These are phyloP conservation scores for Heteropelma amictum DNA, from an alignment of 2,888 invertebrate species.

Conservation along the genomic window DNA sequence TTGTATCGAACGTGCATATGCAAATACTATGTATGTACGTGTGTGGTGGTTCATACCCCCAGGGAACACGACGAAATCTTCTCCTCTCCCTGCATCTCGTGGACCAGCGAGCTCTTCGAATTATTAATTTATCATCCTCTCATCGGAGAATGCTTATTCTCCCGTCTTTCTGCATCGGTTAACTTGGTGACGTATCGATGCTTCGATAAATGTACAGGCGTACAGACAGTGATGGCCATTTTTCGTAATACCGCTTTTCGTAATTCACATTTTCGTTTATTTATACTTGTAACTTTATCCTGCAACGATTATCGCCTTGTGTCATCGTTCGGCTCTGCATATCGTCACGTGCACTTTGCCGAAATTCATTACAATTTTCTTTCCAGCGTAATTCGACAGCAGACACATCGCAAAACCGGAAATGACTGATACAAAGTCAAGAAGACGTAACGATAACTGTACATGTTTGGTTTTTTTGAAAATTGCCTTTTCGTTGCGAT, in stretches of 20 bases:
- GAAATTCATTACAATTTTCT: too few species aligned
- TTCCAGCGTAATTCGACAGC: too few species aligned
- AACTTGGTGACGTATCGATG: background rate
- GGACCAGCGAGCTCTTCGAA: background rate
- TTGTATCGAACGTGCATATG: background rate
- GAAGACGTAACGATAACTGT: too few species aligned
- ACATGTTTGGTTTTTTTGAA: too few species aligned
- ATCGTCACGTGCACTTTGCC: too few species aligned
- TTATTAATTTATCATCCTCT: slow-evolving; percentile 16
- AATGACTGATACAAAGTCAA: too few species aligned
- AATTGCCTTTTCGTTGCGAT: too few species aligned
- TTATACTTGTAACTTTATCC: too few species aligned
- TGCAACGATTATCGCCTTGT: too few species aligned
- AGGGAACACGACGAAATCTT: slow-evolving; percentile 12
- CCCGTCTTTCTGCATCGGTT: slow-evolving; percentile 5
- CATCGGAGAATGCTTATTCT: slow-evolving; percentile 7
- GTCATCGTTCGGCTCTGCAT: too few species aligned
- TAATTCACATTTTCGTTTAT: too few species aligned
- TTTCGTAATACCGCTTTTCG: background rate
- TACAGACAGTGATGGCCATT: background rate
- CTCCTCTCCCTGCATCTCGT: slow-evolving; percentile 4
- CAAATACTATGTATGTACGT: background rate
- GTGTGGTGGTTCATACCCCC: background rate
- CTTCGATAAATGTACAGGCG: background rate
- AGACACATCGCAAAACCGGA: too few species aligned